Percentiles rank a stretch among this genome's conserved stretches.
phyloP scores from a whole-genome alignment of 2,113 vertebrate species.

The Hippocampus guttulatus region DNA sequence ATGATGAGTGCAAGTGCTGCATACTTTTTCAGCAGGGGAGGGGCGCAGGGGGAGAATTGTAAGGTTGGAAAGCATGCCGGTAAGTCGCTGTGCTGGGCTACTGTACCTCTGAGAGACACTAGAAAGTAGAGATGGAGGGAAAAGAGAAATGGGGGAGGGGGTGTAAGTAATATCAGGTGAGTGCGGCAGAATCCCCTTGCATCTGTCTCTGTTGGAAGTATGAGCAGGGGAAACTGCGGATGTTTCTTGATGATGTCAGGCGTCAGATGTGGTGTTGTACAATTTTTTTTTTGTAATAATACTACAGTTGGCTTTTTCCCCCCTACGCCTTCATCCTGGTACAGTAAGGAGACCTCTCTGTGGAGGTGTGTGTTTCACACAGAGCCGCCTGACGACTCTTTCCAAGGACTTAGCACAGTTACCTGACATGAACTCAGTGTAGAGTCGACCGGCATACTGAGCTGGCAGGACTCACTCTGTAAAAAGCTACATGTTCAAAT shows the following conservation, averaged over 20 bases:
- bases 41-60: constrained; percentile 31
- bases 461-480: neutral
- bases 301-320: constrained; percentile 19
- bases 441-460: neutral
- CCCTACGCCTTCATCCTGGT: constrained; percentile 17
- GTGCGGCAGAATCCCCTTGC: constrained; percentile 72
- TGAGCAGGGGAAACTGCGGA: constrained; percentile 66
- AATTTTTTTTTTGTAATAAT: neutral
- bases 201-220: constrained; percentile 60
- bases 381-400: constrained; percentile 34
- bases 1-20: constrained; percentile 67
- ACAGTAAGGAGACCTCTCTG: constrained; percentile 27
- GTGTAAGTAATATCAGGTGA: constrained; percentile 75
- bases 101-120: constrained; percentile 60
- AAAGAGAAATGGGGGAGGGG: constrained; percentile 46
- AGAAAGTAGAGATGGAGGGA: constrained; percentile 44
- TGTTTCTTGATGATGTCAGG: constrained; percentile 71
- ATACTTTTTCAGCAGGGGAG: constrained; percentile 57
- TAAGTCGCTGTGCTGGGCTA: constrained; percentile 52
- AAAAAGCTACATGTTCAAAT: neutral
- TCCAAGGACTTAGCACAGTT: constrained; percentile 65
- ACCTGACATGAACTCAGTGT: constrained; percentile 59
- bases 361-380: constrained; percentile 22
- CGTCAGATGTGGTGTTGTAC: constrained; percentile 48
- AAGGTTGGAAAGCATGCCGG: constrained; percentile 59